A percentile compares a stretch with the other conserved stretches of the same genome.
Evolutionary conservation across 2,797 vertebrate genomes (phyloP).

Genomic region (Harpagifer antarcticus): DNA sequence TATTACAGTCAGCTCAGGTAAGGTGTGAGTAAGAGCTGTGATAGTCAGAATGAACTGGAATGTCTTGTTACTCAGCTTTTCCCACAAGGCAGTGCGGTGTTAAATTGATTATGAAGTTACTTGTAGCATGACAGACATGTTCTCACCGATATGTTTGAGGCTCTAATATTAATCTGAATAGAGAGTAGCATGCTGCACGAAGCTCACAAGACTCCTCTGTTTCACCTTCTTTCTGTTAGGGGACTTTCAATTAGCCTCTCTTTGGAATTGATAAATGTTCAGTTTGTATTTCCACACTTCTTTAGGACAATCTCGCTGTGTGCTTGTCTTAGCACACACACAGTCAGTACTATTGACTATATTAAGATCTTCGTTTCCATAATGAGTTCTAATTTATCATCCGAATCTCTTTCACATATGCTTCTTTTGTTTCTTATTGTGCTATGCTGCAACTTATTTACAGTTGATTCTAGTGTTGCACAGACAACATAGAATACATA

Average conservation of each 20-base stretch:
- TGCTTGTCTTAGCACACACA: conserved; percentile 26
- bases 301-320: conserved; percentile 37
- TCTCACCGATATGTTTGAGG: conserved; percentile 32
- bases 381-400: conserved; percentile 40
- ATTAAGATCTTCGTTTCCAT: conserved; percentile 17
- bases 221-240: conserved; percentile 23
- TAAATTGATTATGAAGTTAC: conserved; percentile 49
- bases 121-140: conserved; percentile 34
- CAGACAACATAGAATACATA: conserved; percentile 15
- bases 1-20: conserved; percentile 1
- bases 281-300: conserved; percentile 41
- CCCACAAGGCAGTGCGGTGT: conserved; percentile 22
- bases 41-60: conserved; percentile 25
- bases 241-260: conserved; percentile 30
- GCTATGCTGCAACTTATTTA: conserved; percentile 60
- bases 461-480: conserved; percentile 34
- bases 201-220: conserved; percentile 28
- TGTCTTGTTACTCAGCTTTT: conserved; percentile 34
- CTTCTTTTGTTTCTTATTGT: conserved; percentile 47
- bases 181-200: not conserved
- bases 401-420: conserved; percentile 57
- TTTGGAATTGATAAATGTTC: conserved; percentile 44
- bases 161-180: conserved; percentile 15
- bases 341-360: conserved; percentile 50
- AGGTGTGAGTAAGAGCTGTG: conserved; percentile 5